Conservation (phyloP, 1,140 invertebrate species). For the Ceratina calcarata region DNA sequence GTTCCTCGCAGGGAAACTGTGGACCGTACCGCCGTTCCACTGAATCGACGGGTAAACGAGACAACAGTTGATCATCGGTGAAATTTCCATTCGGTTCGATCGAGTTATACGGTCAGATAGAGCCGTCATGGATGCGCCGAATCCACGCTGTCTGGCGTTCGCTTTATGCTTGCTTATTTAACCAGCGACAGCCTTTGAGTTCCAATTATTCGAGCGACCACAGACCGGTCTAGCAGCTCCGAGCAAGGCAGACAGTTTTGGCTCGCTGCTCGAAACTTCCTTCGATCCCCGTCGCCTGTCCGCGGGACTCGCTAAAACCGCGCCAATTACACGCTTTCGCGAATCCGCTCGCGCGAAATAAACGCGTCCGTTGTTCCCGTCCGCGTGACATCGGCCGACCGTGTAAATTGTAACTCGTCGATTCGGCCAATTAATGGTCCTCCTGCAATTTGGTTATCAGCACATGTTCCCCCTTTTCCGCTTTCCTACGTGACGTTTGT, state of each 20-base stretch:
- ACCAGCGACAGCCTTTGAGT: conserved; percentile 19
- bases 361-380: conserved; percentile 12
- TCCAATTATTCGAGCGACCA: conserved; percentile 14
- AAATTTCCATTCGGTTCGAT: neutral
- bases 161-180: conserved; percentile 31
- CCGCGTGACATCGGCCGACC: neutral
- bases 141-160: neutral
- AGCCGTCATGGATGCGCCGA: neutral
- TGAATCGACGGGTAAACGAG: neutral
- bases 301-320: neutral
- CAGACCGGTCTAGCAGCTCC: neutral
- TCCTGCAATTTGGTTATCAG: neutral
- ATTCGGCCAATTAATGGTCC: conserved; percentile 43
- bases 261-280: neutral
- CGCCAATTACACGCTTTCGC: conserved; percentile 31
- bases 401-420: conserved; percentile 28
- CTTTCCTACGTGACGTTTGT: neutral
- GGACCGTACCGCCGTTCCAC: fast-evolving
- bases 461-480: neutral
- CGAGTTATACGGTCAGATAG: conserved; percentile 6
- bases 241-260: neutral
- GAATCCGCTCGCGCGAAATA: conserved; percentile 22
- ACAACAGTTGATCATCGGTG: neutral
- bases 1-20: neutral
- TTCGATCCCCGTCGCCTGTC: neutral